A percentile compares a stretch with the other conserved stretches of the same genome.
Evolutionary conservation across 2,888 invertebrate genomes (phyloP).

Genomic region (Exephanes ischioxanthus): DNA sequence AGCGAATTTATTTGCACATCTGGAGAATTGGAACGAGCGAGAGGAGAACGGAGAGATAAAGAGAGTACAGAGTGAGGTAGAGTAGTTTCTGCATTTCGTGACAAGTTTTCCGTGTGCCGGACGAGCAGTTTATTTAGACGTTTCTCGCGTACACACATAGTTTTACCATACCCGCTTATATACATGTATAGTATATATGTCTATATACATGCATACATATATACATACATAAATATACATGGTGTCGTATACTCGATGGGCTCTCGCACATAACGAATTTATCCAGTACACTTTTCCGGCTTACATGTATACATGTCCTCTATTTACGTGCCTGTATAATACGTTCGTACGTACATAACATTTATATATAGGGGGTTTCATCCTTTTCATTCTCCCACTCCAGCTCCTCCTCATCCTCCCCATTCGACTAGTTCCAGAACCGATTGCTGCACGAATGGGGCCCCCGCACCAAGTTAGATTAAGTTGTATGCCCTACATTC

Average conservation of each 20-base stretch:
- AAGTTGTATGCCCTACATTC: slow-evolving; percentile 75
- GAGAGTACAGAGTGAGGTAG: slow-evolving; percentile 11
- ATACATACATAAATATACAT: neutral
- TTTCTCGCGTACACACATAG: slow-evolving; percentile 34
- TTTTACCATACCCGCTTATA: neutral
- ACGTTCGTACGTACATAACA: neutral
- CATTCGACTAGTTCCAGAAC: slow-evolving; percentile 66
- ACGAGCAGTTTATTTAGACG: slow-evolving; percentile 58
- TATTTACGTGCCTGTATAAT: slow-evolving; percentile 31
- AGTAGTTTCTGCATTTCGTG: slow-evolving; percentile 59
- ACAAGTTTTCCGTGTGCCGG: slow-evolving; percentile 59
- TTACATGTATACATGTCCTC: neutral
- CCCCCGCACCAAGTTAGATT: slow-evolving; percentile 76
- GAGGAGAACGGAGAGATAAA: neutral
- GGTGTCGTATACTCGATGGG: neutral
- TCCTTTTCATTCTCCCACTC: slow-evolving; percentile 50
- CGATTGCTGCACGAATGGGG: slow-evolving; percentile 68
- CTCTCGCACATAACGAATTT: slow-evolving; percentile 31
- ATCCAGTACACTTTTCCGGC: slow-evolving; percentile 39
- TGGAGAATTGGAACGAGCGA: neutral
- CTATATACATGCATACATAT: neutral
- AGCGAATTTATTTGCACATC: slow-evolving; percentile 51
- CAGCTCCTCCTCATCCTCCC: slow-evolving; percentile 14
- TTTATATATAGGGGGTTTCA: slow-evolving; percentile 38
- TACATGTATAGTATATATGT: neutral